Conservation (phyloP, 2,113 vertebrate species). For the Vulpes ferrilata region DNA sequence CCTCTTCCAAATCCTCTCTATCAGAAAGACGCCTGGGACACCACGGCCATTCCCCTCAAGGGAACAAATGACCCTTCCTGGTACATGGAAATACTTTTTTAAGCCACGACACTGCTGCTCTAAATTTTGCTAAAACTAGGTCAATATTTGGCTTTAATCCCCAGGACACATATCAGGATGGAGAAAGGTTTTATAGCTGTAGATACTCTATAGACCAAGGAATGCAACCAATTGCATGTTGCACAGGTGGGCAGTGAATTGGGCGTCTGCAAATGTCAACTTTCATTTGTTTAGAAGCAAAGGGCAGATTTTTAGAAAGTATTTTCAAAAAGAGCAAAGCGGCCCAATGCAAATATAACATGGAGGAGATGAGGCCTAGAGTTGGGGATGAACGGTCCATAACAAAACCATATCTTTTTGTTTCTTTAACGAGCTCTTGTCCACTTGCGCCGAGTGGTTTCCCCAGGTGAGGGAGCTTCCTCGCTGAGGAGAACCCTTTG, state of each 20-base stretch:
- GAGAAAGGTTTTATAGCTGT: not conserved
- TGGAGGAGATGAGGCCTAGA: not conserved
- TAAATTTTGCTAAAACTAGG: conserved; percentile 67
- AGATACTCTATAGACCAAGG: not conserved
- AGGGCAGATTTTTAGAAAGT: conserved; percentile 17
- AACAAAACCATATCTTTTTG: not conserved
- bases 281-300: not conserved
- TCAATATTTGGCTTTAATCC: conserved; percentile 67
- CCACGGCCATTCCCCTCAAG: not conserved
- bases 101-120: conserved; percentile 57
- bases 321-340: not conserved
- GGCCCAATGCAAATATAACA: not conserved
- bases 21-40: conserved; percentile 34
- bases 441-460: not conserved
- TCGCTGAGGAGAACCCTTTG: not conserved
- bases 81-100: conserved; percentile 57
- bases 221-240: not conserved
- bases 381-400: not conserved
- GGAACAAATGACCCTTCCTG: conserved; percentile 29
- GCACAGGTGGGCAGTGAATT: not conserved
- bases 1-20: conserved; percentile 14
- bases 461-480: not conserved
- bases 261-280: not conserved
- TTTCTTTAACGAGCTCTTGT: not conserved
- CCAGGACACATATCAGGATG: conserved; percentile 37